Base-by-base conservation (phyloP, 1,140 invertebrate genomes). In the Acromyrmex heyeri region DNA sequence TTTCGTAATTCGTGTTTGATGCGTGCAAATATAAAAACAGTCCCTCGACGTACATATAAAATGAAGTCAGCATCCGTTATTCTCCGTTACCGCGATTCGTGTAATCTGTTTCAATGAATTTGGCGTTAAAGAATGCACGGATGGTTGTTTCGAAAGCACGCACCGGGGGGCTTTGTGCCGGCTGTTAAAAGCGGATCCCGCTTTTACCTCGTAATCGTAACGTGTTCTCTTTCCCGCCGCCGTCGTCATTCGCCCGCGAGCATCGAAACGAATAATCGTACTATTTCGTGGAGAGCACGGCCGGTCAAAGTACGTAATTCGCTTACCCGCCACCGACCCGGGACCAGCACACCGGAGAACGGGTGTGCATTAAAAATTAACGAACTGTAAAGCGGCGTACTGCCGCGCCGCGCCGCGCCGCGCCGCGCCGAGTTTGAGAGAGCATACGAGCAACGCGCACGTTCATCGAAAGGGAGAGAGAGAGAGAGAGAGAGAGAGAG, bases 361-460 rank as follows among this genome's bases (percentile, higher is more conserved):
- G 79, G 38, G 69, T 75, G 79, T 83, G 79, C 79, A 75, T 83
- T 83, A 83, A 83, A 83, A 83, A 83, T 83, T 83, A 83, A 83
- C 79, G 69, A 83, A 83, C 79, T 83, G 79, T 83, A 83, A 83
- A 83, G 79, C 79, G 69, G 44, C 69, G 69, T 70, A 73, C 69
- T 55, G 67, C 24, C 69, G 24, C 24, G 24, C 24, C 24, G 24
- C 24, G 24, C 24, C 69, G 24, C 24, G 24, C 24, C 24, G 24
- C 24, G 24, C 24, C 24, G 65, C 65, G n/a, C 44, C 34, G 62
- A n/a, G 55, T 57, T 12, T 53, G 62, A 59, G 27, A 27, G 69
- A 48, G 16, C 50, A 21, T 16, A 50, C 55, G 48, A 57, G 48
- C 53, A 48, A 81, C 30, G 27, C 18, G 50, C 55, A 12, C 61